These are phyloP conservation scores for Patella caerulea DNA, from an alignment of 2,888 invertebrate genomes.

Conservation along the genomic window DNA sequence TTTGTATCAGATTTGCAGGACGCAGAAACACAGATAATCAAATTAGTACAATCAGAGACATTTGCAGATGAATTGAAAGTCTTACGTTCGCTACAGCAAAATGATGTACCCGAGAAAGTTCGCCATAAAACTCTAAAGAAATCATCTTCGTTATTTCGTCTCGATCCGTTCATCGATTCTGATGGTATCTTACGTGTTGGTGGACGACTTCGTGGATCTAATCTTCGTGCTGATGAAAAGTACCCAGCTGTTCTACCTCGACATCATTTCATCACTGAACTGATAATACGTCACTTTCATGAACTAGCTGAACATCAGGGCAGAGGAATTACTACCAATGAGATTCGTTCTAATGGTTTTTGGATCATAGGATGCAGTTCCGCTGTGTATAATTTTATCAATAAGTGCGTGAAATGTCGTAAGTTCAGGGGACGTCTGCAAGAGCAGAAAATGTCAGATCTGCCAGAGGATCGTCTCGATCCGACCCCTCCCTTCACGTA, in stretches of 20 bases:
- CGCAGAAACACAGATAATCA: not conserved
- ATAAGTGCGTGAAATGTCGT: conserved; percentile 58
- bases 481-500: conserved; percentile 58
- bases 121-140: too few species aligned
- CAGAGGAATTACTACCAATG: too few species aligned
- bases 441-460: conserved; percentile 52
- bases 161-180: too few species aligned
- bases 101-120: too few species aligned
- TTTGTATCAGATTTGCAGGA: not conserved
- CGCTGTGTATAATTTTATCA: conserved; percentile 38
- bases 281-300: conserved; percentile 11
- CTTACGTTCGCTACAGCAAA: not conserved
- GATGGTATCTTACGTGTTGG: not conserved
- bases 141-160: too few species aligned
- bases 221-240: conserved; percentile 17
- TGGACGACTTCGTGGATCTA: not conserved
- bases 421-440: conserved; percentile 34
- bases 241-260: conserved; percentile 40
- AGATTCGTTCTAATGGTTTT: conserved; percentile 28
- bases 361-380: conserved; percentile 58
- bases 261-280: conserved; percentile 32
- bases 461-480: conserved; percentile 55
- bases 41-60: not conserved
- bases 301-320: not conserved
- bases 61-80: not conserved